Conservation (phyloP, 1,140 invertebrate species). For the Lucilia cuprina region DNA sequence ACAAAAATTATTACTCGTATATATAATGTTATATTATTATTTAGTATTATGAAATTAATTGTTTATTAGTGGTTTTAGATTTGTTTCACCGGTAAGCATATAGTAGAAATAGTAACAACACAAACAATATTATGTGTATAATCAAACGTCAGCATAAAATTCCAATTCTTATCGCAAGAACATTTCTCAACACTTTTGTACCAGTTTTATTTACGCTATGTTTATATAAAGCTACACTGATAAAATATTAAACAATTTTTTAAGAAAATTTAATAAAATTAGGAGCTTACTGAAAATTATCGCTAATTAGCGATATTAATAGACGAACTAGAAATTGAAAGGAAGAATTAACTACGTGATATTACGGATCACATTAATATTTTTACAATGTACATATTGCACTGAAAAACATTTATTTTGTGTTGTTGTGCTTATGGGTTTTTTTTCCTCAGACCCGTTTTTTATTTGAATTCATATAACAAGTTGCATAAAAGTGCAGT, state of each 20-base stretch:
- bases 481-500: conserved; percentile 33
- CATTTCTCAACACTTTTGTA: conserved; percentile 33
- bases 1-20: too few species aligned
- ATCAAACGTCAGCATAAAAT: conserved; percentile 34
- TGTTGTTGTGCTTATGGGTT: conserved; percentile 12
- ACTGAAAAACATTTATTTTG: not conserved
- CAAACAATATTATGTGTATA: conserved; percentile 24
- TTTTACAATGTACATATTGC: not conserved
- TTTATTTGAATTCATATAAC: conserved; percentile 2
- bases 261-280: too few species aligned
- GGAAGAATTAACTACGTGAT: too few species aligned
- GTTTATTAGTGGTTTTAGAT: too few species aligned
- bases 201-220: conserved; percentile 18
- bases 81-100: too few species aligned
- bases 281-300: too few species aligned
- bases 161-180: conserved; percentile 31
- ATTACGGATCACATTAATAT: too few species aligned
- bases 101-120: too few species aligned
- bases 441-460: not conserved
- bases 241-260: not conserved
- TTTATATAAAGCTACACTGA: not conserved
- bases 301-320: too few species aligned
- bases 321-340: too few species aligned
- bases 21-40: too few species aligned
- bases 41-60: too few species aligned